Conservation (phyloP, 2,888 invertebrate genomes). For the Dolichopus griseipennis region DNA sequence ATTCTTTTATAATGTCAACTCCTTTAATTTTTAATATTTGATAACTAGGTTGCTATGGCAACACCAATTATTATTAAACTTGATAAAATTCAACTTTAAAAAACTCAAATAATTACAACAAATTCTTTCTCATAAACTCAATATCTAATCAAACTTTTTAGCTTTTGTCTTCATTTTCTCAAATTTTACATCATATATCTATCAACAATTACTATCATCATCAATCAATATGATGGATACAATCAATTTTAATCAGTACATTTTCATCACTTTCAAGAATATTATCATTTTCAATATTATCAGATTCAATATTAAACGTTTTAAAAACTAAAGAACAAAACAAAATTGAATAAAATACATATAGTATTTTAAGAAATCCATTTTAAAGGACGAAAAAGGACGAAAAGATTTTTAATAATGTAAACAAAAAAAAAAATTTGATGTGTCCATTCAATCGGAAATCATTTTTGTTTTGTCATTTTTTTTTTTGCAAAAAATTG, state of each 20-base stretch:
- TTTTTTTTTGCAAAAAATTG: background rate
- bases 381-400: too few relatives aligned
- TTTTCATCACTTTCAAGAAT: too few relatives aligned
- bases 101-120: background rate
- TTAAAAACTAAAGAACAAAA: background rate
- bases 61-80: background rate
- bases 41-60: background rate
- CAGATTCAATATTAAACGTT: background rate
- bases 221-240: too few relatives aligned
- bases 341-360: background rate
- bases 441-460: background rate
- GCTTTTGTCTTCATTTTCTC: background rate
- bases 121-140: background rate
- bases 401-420: too few relatives aligned
- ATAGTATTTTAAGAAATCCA: too few relatives aligned
- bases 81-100: background rate
- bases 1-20: too few relatives aligned
- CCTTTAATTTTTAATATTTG: too few relatives aligned
- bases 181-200: background rate
- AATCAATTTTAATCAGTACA: too few relatives aligned
- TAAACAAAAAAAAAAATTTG: background rate
- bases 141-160: background rate
- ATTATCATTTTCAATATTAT: background rate
- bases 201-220: too few relatives aligned
- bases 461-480: background rate